These are phyloP conservation scores for Pampus argenteus DNA, from an alignment of 2,797 vertebrate species.

Conservation along the genomic window DNA sequence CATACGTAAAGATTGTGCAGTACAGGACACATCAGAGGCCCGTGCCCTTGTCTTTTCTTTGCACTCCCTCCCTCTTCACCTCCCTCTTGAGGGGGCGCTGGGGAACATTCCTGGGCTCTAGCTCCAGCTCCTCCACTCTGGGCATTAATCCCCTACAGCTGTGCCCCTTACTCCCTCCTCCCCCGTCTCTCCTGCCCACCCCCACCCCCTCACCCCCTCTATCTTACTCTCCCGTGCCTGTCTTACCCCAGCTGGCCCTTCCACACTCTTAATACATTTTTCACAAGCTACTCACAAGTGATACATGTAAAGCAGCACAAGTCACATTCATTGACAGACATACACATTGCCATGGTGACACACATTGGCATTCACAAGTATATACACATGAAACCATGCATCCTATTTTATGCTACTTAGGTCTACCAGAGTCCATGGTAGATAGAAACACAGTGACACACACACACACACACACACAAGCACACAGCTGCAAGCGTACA, in stretches of 20 bases:
- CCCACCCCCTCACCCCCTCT: constrained; percentile 11
- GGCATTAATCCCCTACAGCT: constrained; percentile 99
- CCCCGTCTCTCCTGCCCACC: constrained; percentile 34
- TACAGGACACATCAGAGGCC: constrained; percentile 64
- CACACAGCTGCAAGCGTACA: constrained; percentile 56
- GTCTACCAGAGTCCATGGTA: constrained; percentile 37
- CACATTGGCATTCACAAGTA: constrained; percentile 39
- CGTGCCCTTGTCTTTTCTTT: constrained; percentile 65
- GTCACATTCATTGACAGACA: constrained; percentile 46
- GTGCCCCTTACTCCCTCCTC: constrained; percentile 85
- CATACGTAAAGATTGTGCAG: constrained; percentile 58
- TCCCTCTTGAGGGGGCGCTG: constrained; percentile 74
- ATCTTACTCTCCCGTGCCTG: constrained; percentile 50
- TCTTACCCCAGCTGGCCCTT: constrained; percentile 74
- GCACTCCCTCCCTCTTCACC: constrained; percentile 66
- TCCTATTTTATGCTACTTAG: constrained; percentile 53
- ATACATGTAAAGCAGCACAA: constrained; percentile 90
- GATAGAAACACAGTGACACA: constrained; percentile 46
- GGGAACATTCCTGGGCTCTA: constrained; percentile 93
- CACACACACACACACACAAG: constrained; percentile 46
- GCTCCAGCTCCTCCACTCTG: constrained; percentile 88
- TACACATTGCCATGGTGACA: constrained; percentile 43
- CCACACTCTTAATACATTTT: constrained; percentile 91
- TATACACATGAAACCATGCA: constrained; percentile 44
- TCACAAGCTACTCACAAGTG: constrained; percentile 94